Evolutionary conservation across 2,113 vertebrate genomes (phyloP).

Genomic region (Balaenoptera acutorostrata): DNA sequence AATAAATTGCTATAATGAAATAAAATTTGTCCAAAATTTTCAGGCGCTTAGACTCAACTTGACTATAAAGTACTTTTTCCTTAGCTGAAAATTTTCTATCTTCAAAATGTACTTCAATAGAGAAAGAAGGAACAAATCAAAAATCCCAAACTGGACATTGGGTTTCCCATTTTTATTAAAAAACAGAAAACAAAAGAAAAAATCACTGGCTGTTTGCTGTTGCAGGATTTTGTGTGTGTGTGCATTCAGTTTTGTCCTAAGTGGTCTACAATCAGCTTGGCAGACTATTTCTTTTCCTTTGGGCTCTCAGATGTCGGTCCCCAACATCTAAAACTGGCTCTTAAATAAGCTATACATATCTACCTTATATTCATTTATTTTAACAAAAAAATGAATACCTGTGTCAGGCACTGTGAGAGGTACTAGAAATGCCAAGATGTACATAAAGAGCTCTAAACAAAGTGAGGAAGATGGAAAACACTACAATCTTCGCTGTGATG

Average conservation of each 20-base stretch:
- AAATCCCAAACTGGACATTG: not conserved
- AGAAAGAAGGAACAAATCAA: not conserved
- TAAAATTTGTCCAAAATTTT: slow-evolving; percentile 19
- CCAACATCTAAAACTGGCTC: not conserved
- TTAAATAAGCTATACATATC: not conserved
- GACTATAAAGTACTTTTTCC: slow-evolving; percentile 6
- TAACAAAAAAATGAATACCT: not conserved
- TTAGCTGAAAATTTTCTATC: slow-evolving; percentile 7
- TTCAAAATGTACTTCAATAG: not conserved
- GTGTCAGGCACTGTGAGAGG: not conserved
- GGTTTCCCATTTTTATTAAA: not conserved
- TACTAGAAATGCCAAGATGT: not conserved
- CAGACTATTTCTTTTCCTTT: not conserved
- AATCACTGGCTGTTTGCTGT: not conserved
- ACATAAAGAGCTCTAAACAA: not conserved
- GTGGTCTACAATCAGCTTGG: not conserved
- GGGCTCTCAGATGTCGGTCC: not conserved
- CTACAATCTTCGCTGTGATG: not conserved
- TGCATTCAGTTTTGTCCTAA: not conserved
- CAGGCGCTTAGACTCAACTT: not conserved
- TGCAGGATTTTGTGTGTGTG: not conserved
- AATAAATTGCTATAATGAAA: not conserved
- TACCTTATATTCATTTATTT: not conserved
- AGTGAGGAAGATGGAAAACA: not conserved
- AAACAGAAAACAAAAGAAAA: not conserved